These are phyloP conservation scores for Colinus virginianus DNA, from an alignment of 2,113 vertebrate species.

Conservation along the genomic window DNA sequence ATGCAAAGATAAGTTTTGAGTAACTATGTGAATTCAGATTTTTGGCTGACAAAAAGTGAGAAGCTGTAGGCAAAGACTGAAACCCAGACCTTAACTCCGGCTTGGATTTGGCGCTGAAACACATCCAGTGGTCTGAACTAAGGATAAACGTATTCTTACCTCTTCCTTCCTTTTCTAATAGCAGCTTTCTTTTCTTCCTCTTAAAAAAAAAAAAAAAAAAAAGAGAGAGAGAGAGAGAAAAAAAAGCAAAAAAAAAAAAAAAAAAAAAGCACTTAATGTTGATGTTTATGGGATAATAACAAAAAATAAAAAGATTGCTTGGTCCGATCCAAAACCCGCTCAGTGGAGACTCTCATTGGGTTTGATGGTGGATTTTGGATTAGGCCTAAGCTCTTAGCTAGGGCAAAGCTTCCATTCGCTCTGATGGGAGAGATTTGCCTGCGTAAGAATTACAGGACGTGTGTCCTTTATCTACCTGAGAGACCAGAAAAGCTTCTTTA, in stretches of 20 bases:
- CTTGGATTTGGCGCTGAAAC: background rate
- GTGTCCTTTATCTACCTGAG: constrained; percentile 65
- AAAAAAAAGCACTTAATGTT: constrained; percentile 76
- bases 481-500: constrained; percentile 77
- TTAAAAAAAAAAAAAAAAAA: background rate
- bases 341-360: constrained; percentile 1
- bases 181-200: constrained; percentile 49
- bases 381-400: constrained; percentile 33
- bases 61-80: constrained; percentile 22
- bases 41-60: constrained; percentile 35
- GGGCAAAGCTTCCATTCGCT: constrained; percentile 45
- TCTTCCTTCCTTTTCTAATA: constrained; percentile 56
- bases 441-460: background rate
- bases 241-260: no score
- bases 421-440: constrained; percentile 45
- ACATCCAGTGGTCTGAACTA: constrained; percentile 40
- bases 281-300: constrained; percentile 65
- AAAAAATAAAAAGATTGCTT: background rate
- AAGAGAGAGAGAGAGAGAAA: background rate
- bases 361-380: constrained; percentile 45
- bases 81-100: background rate
- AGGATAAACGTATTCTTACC: constrained; percentile 51
- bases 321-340: constrained; percentile 45
- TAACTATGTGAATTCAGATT: background rate
- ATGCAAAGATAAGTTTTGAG: constrained; percentile 1